These are phyloP conservation scores for Siphamia tubifer DNA, from an alignment of 2,113 vertebrate species.

Conservation along the genomic window DNA sequence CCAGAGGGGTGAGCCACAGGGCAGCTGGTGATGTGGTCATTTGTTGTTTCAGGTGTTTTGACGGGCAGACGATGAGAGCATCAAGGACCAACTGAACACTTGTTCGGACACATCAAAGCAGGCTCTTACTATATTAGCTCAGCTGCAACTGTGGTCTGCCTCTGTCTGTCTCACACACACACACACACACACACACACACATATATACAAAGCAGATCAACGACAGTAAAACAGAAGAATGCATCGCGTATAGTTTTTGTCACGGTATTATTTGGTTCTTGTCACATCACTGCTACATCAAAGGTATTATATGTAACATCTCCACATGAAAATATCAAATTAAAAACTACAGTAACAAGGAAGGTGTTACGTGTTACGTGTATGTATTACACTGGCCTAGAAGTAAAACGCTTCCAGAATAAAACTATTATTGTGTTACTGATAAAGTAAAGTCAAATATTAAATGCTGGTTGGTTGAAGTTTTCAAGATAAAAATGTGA, in stretches of 20 bases:
- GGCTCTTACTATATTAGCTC: slow-evolving; percentile 33
- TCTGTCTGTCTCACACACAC: not conserved
- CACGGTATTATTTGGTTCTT: not conserved
- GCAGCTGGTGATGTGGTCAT: slow-evolving; percentile 54
- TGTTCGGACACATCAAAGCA: slow-evolving; percentile 46
- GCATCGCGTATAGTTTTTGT: not conserved
- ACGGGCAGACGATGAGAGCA: slow-evolving; percentile 27
- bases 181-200: slow-evolving; percentile 1
- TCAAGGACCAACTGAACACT: slow-evolving; percentile 40
- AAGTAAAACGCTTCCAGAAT: no score
- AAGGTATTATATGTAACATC: no score
- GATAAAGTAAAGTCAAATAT: no score
- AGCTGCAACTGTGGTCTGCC: slow-evolving; percentile 24
- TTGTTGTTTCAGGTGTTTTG: slow-evolving; percentile 67
- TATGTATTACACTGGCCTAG: no score
- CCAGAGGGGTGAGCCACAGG: not conserved
- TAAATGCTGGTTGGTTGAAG: no score
- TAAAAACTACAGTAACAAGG: no score
- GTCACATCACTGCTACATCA: no score
- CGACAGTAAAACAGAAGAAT: not conserved
- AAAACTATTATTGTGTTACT: no score
- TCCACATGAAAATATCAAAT: no score
- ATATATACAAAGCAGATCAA: not conserved
- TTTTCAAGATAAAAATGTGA: no score
- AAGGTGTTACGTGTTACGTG: no score